Evolutionary conservation across 2,113 vertebrate genomes (phyloP).

Genomic region (human (Homo sapiens)): GRCh38 chr2:176271501-176272000

Average conservation of each 20-base stretch:
- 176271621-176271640: not conserved
- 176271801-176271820: not conserved
- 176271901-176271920: not conserved
- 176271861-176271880: not conserved
- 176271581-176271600: not conserved
- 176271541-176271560: not conserved
- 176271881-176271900: not conserved
- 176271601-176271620: not conserved
- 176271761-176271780: slow-evolving; percentile 20
- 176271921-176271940: not conserved
- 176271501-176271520: not conserved
- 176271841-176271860: not conserved
- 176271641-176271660: not conserved
- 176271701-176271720: slow-evolving; percentile 10
- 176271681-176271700: not conserved
- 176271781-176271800: slow-evolving; percentile 15
- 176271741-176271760: slow-evolving; percentile 16
- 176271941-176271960: not conserved
- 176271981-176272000: not conserved
- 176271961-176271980: not conserved
- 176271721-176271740: not conserved
- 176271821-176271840: slow-evolving; percentile 40
- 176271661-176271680: not conserved
- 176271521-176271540: not conserved
- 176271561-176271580: not conserved